phyloP scores from a whole-genome alignment of 35 echinoderm and acorn worm species.

The Eucidaris tribuloides region DNA sequence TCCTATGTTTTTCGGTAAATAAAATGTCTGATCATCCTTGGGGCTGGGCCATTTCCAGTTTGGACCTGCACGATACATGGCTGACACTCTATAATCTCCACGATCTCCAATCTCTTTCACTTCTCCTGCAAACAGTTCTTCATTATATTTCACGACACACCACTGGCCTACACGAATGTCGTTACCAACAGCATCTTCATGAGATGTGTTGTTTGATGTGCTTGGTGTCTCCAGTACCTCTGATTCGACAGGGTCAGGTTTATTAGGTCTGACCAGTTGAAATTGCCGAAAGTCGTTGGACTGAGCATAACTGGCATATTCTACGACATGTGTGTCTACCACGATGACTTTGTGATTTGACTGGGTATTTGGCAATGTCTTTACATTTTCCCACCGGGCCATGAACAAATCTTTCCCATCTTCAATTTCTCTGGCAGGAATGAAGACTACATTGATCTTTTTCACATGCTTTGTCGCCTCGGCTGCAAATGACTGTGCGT shows the following conservation, averaged over 20 bases:
- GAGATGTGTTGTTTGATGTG: slow-evolving; percentile 16
- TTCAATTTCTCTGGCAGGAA: slow-evolving; percentile 5
- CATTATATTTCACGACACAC: slow-evolving; percentile 43
- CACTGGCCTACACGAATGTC: slow-evolving; percentile 28
- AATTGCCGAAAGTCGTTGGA: slow-evolving; percentile 3
- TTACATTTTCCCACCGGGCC: background rate
- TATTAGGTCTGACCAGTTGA: slow-evolving; percentile 3
- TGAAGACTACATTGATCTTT: background rate
- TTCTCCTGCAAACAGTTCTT: slow-evolving; percentile 29
- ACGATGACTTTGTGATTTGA: slow-evolving; percentile 4
- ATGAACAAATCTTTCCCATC: background rate
- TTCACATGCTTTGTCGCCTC: background rate
- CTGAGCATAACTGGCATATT: slow-evolving; percentile 5
- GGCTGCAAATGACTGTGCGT: slow-evolving; percentile 20
- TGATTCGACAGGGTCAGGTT: background rate
- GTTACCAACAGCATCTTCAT: slow-evolving; percentile 6
- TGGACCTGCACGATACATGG: slow-evolving; percentile 11
- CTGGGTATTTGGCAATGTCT: slow-evolving; percentile 18
- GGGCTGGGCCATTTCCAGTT: slow-evolving; percentile 19
- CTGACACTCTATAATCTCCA: slow-evolving; percentile 41
- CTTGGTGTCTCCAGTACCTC: slow-evolving; percentile 18
- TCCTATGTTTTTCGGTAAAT: background rate
- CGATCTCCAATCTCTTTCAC: slow-evolving; percentile 46
- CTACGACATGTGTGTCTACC: background rate
- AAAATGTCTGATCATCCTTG: slow-evolving; percentile 31